Evolutionary conservation across 2,888 invertebrate genomes (phyloP).

Genomic region (Blastobasis lacticolella): DNA sequence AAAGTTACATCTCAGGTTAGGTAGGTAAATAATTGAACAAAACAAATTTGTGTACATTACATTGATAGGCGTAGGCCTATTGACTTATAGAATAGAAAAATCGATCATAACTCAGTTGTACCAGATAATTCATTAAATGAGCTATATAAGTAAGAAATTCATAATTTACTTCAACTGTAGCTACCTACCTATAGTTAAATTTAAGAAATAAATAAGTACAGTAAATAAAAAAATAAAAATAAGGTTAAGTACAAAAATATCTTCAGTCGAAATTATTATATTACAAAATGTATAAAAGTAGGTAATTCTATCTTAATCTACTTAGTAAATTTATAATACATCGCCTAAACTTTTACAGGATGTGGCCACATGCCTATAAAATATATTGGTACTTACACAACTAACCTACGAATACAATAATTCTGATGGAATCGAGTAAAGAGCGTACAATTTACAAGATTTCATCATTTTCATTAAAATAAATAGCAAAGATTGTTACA

Average conservation of each 20-base stretch:
- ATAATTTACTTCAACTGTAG: too few species aligned
- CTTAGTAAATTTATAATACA: conserved; percentile 14
- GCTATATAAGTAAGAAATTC: too few species aligned
- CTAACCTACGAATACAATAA: conserved; percentile 11
- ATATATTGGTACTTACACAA: conserved; percentile 8
- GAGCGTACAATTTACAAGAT: conserved; percentile 65
- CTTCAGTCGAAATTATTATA: conserved; percentile 45
- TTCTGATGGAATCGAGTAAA: conserved; percentile 63
- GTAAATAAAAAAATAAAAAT: conserved; percentile 20
- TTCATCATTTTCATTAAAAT: conserved; percentile 39
- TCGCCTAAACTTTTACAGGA: conserved; percentile 25
- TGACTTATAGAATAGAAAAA: too few species aligned
- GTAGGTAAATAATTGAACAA: too few species aligned
- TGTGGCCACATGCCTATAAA: conserved; percentile 38
- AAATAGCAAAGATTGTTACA: conserved; percentile 22
- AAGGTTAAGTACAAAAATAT: conserved; percentile 33
- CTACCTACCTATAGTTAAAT: not conserved
- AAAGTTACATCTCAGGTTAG: conserved; percentile 10
- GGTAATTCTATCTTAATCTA: conserved; percentile 7
- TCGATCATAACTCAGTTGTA: too few species aligned
- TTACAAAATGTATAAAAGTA: conserved; percentile 33
- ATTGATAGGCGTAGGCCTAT: too few species aligned
- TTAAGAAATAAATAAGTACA: conserved; percentile 18
- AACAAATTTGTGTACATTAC: too few species aligned
- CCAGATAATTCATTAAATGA: too few species aligned